Conservation (phyloP, 2,888 invertebrate species). For the Cephalotes varians region DNA sequence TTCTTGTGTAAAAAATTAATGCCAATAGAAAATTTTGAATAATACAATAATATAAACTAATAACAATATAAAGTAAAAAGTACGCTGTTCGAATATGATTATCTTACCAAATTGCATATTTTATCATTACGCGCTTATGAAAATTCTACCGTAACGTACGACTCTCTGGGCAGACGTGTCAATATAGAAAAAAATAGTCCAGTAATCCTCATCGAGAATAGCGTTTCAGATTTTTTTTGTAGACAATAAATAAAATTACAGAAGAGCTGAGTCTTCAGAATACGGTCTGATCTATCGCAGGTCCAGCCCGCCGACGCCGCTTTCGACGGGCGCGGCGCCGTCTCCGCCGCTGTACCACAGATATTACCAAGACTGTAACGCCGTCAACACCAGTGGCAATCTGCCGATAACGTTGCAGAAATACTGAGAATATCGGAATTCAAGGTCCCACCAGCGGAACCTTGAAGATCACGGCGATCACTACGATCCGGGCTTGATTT, state of each 20-base stretch:
- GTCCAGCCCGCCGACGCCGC: conserved; percentile 84
- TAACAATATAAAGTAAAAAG: neutral
- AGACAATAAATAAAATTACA: neutral
- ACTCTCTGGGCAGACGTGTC: neutral
- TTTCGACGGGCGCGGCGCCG: conserved; percentile 83
- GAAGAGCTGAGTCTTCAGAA: neutral
- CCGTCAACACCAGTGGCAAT: conserved; percentile 84
- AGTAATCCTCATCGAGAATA: neutral
- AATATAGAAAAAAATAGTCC: neutral
- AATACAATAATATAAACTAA: neutral
- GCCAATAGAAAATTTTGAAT: neutral
- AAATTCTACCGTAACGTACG: neutral
- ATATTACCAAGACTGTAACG: conserved; percentile 85
- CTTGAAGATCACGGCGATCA: conserved; percentile 78
- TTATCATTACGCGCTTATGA: neutral
- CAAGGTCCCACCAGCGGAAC: conserved; percentile 82
- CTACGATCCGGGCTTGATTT: conserved; percentile 81
- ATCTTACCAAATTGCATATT: neutral
- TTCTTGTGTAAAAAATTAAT: neutral
- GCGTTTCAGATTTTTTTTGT: neutral
- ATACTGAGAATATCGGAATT: conserved; percentile 85
- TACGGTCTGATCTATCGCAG: conserved; percentile 69
- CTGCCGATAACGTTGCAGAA: conserved; percentile 85
- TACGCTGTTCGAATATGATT: neutral
- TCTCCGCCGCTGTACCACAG: conserved; percentile 83